Evolutionary conservation across 2,113 vertebrate species (phyloP).

Genomic region (Glaucomys volans): DNA sequence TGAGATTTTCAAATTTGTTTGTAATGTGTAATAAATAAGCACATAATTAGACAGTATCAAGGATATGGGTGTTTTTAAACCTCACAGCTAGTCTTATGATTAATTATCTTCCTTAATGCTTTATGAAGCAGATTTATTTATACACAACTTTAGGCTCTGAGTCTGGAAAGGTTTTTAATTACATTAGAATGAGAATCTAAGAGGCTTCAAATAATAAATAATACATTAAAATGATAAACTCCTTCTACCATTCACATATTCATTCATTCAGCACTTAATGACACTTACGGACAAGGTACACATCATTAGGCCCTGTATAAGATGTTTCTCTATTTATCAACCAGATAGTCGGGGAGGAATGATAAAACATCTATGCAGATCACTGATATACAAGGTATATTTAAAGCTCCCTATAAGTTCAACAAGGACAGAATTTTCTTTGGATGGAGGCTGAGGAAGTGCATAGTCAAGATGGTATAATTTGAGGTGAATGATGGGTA

Average conservation of each 20-base stretch:
- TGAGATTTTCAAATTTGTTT: slow-evolving; percentile 51
- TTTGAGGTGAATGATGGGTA: neutral
- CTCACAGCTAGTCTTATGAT: neutral
- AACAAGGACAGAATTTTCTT: slow-evolving; percentile 50
- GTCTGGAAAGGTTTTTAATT: slow-evolving; percentile 29
- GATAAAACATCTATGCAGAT: slow-evolving; percentile 29
- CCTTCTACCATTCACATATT: slow-evolving; percentile 10
- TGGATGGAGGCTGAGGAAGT: neutral
- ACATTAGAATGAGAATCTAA: slow-evolving; percentile 39
- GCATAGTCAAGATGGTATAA: neutral
- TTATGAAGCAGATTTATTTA: slow-evolving; percentile 41
- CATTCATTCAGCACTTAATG: slow-evolving; percentile 18
- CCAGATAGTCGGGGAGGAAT: neutral
- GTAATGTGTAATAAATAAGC: neutral
- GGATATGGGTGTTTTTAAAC: neutral
- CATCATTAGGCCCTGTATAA: neutral
- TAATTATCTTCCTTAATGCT: slow-evolving; percentile 34
- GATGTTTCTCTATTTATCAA: neutral
- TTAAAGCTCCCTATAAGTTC: slow-evolving; percentile 2
- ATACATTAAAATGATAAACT: slow-evolving; percentile 45
- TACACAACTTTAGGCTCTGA: neutral
- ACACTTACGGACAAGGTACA: neutral
- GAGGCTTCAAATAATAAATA: slow-evolving; percentile 13
- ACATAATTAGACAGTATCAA: neutral
- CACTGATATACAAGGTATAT: neutral